Evolutionary conservation across 2,888 invertebrate species (phyloP).

Genomic region (Brachynemurus nebulosus): DNA sequence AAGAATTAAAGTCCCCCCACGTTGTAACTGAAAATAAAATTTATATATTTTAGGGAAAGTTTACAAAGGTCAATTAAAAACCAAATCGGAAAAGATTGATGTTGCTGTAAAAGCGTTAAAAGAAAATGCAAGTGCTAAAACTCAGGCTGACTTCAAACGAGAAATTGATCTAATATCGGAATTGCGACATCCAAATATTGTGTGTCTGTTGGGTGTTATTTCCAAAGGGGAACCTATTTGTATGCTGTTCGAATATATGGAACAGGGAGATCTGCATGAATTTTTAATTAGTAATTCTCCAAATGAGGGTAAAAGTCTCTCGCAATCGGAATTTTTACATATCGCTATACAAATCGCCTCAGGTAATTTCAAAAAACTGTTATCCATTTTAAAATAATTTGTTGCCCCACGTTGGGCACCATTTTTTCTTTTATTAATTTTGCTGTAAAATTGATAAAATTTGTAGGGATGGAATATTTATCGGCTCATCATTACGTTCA

Average conservation of each 20-base stretch:
- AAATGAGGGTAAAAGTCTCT: constrained; percentile 59
- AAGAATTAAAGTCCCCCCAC: constrained; percentile 21
- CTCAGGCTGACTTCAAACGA: constrained; percentile 80
- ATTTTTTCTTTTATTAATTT: no score
- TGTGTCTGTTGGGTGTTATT: constrained; percentile 86
- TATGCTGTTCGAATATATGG: constrained; percentile 97
- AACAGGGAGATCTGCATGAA: constrained; percentile 89
- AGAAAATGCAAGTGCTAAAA: constrained; percentile 83
- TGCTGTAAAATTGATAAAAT: constrained; percentile 19
- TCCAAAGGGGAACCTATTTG: constrained; percentile 80
- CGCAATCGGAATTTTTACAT: constrained; percentile 76
- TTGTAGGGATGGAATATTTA: constrained; percentile 70
- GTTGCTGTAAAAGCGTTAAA: constrained; percentile 92
- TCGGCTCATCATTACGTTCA: constrained; percentile 92
- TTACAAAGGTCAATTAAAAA: constrained; percentile 79
- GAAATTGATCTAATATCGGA: constrained; percentile 93
- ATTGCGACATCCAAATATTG: constrained; percentile 88
- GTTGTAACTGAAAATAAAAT: no score
- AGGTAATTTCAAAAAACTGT: constrained; percentile 32
- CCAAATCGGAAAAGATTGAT: constrained; percentile 54
- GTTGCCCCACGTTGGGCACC: no score
- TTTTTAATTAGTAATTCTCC: constrained; percentile 87
- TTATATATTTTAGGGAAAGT: constrained; percentile 70
- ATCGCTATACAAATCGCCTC: constrained; percentile 79
- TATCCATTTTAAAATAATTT: no score